Evolutionary conservation across 2,113 vertebrate species (phyloP).

Genomic region (Chaetura pelagica): DNA sequence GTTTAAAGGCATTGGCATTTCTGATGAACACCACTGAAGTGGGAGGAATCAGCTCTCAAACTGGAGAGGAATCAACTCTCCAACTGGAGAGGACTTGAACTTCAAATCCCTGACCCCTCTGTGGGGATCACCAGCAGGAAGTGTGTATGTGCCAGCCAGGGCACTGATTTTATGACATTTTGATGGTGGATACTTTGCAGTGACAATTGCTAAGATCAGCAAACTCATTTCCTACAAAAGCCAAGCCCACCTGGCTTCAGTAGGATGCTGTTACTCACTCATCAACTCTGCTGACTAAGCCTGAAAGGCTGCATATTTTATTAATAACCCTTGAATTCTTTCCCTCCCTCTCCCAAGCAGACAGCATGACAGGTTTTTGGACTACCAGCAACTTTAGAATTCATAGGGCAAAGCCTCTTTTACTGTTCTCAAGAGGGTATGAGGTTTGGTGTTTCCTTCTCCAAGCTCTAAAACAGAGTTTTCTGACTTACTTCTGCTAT

Average conservation of each 20-base stretch:
- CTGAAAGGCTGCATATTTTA: neutral
- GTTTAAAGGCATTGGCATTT: neutral
- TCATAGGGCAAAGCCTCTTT: neutral
- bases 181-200: neutral
- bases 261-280: neutral
- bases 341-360: neutral
- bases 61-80: neutral
- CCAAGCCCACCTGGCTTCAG: neutral
- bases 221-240: neutral
- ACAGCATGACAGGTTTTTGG: neutral
- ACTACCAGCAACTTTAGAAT: neutral
- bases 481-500: neutral
- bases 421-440: neutral
- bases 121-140: neutral
- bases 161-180: neutral
- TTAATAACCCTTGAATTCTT: neutral
- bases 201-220: neutral
- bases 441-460: neutral
- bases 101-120: neutral
- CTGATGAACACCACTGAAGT: neutral
- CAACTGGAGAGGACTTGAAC: neutral
- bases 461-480: neutral
- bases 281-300: neutral
- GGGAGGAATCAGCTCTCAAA: neutral
- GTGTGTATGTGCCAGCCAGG: neutral